phyloP scores from a whole-genome alignment of 2,888 invertebrate genomes.

The Cephus rjabovi region DNA sequence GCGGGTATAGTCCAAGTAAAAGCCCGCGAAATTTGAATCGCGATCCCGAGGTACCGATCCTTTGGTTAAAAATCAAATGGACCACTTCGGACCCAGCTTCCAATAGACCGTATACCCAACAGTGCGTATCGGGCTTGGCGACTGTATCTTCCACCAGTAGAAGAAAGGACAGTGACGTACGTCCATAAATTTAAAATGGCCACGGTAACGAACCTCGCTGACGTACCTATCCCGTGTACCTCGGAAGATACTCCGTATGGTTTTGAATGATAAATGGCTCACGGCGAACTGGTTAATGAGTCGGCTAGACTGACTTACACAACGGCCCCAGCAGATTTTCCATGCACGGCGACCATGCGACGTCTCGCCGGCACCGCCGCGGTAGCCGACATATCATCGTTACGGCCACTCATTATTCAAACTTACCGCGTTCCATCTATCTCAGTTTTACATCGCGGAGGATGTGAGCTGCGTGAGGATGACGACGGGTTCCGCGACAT shows the following conservation, averaged over 20 bases:
- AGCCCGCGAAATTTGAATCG: background rate
- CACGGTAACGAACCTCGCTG: background rate
- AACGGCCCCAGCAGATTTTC: conserved; percentile 35
- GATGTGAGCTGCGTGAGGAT: conserved; percentile 57
- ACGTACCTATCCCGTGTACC: background rate
- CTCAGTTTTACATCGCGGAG: conserved; percentile 57
- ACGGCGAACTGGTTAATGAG: conserved; percentile 43
- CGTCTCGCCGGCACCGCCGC: conserved; percentile 6
- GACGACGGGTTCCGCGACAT: conserved; percentile 48
- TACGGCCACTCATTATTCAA: conserved; percentile 58
- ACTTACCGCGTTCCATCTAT: conserved; percentile 60
- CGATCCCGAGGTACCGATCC: background rate
- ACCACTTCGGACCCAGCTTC: background rate
- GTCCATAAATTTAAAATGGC: conserved; percentile 2
- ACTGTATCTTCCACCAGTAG: background rate
- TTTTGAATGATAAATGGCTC: conserved; percentile 43
- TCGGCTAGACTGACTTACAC: conserved; percentile 34
- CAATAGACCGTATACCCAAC: background rate
- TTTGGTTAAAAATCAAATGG: background rate
- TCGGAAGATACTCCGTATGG: conserved; percentile 4
- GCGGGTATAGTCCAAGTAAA: background rate
- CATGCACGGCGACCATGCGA: conserved; percentile 15
- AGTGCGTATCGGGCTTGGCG: background rate
- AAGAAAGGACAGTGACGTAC: background rate
- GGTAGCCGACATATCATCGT: conserved; percentile 51